Conservation (phyloP, 2,888 invertebrate species). For the Cetonia aurata region DNA sequence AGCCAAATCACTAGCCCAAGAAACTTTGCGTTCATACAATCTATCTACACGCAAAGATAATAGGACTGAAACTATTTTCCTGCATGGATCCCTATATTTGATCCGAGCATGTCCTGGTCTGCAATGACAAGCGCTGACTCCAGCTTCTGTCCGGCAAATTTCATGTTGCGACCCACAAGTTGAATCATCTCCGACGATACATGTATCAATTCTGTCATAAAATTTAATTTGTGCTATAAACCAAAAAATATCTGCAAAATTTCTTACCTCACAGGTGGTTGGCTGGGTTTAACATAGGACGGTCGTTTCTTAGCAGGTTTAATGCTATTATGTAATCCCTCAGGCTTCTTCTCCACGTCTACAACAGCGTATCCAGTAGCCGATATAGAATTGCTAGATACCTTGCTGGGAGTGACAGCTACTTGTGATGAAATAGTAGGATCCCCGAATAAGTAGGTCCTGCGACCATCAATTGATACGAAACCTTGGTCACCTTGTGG, state of each 20-base stretch:
- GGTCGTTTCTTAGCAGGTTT: conserved; percentile 69
- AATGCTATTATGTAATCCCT: conserved; percentile 61
- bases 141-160: conserved; percentile 86
- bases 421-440: conserved; percentile 64
- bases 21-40: conserved; percentile 82
- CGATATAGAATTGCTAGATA: conserved; percentile 62
- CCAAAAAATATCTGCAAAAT: neutral
- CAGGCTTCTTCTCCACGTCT: conserved; percentile 68
- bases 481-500: conserved; percentile 86
- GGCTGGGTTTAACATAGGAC: conserved; percentile 72
- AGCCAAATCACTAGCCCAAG: conserved; percentile 81
- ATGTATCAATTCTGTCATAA: conserved; percentile 82
- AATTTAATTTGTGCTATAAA: neutral
- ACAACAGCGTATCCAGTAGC: conserved; percentile 79
- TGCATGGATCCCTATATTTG: conserved; percentile 81
- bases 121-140: conserved; percentile 91
- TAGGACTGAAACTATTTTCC: conserved; percentile 82
- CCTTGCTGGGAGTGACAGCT: conserved; percentile 56
- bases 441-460: conserved; percentile 87
- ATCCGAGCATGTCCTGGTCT: conserved; percentile 81
- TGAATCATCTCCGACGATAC: conserved; percentile 92
- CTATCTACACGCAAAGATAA: conserved; percentile 86
- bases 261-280: conserved; percentile 76
- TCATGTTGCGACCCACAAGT: conserved; percentile 91
- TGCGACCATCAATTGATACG: conserved; percentile 92